Percentiles rank a stretch among this genome's conserved stretches.
These are phyloP conservation scores for Chloropsis hardwickii DNA, from an alignment of 2,113 vertebrate genomes.

Conservation along the genomic window DNA sequence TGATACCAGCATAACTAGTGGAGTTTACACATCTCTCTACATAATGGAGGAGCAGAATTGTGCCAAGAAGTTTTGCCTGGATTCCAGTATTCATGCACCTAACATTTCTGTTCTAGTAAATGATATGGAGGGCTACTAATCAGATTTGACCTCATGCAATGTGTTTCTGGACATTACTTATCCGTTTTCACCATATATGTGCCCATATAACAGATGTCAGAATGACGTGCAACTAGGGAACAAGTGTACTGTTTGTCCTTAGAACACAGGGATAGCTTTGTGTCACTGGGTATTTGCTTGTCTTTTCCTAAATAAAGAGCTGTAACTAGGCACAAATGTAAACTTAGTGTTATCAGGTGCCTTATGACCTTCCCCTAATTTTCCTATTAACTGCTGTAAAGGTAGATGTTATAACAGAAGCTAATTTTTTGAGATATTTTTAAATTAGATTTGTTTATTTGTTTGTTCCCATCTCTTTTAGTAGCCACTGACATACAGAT, in stretches of 20 bases:
- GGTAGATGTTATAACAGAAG: not conserved
- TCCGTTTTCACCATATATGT: rapidly evolving
- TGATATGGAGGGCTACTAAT: not conserved
- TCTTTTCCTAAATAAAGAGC: not conserved
- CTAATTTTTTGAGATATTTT: not conserved
- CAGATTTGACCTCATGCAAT: not conserved
- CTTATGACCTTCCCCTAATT: not conserved
- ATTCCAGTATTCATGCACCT: not conserved
- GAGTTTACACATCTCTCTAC: rapidly evolving
- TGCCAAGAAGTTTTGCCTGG: not conserved
- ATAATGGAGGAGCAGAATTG: not conserved
- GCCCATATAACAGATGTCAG: not conserved
- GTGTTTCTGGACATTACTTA: not conserved
- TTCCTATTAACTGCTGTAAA: not conserved
- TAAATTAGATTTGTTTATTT: not conserved
- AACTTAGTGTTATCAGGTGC: not conserved
- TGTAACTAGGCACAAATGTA: not conserved
- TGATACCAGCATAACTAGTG: not conserved
- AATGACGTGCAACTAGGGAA: not conserved
- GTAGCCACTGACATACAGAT: not conserved
- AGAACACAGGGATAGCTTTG: not conserved
- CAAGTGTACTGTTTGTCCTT: not conserved
- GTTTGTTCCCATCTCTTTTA: not conserved
- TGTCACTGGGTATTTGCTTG: not conserved
- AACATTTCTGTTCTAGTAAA: not conserved